Conservation (phyloP, 2,113 vertebrate species). For the Caranx ignobilis region DNA sequence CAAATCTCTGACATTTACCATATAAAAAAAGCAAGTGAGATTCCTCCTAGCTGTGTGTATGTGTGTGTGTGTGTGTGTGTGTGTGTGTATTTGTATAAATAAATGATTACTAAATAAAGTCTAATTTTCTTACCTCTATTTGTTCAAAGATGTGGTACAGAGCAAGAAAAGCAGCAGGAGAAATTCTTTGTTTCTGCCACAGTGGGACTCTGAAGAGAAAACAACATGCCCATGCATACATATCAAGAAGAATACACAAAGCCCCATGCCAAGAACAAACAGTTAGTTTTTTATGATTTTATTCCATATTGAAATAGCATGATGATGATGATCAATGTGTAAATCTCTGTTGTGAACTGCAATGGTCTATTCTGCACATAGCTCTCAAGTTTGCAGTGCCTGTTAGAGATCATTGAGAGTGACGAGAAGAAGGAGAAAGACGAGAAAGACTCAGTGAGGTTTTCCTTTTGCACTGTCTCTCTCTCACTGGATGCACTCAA, state of each 20-base stretch:
- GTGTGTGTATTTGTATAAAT: conserved; percentile 24
- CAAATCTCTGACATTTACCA: not conserved
- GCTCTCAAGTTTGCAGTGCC: not conserved
- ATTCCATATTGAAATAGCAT: conserved; percentile 26
- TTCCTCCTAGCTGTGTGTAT: not conserved
- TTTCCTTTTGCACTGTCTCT: too few relatives aligned
- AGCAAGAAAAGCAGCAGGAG: conserved; percentile 55
- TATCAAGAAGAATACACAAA: conserved; percentile 39
- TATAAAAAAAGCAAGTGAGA: not conserved
- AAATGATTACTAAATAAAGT: conserved; percentile 48
- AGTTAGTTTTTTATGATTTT: conserved; percentile 28
- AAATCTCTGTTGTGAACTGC: conserved; percentile 9
- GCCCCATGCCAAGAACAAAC: conserved; percentile 47
- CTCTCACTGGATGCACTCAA: too few relatives aligned
- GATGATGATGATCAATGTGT: conserved; percentile 38
- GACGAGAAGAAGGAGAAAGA: too few relatives aligned
- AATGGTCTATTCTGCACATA: conserved; percentile 1
- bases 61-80: not conserved
- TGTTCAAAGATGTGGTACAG: conserved; percentile 39
- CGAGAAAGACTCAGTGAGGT: too few relatives aligned
- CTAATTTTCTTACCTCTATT: conserved; percentile 46
- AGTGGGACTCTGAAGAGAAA: conserved; percentile 58
- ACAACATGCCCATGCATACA: conserved; percentile 19
- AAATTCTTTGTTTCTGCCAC: conserved; percentile 64
- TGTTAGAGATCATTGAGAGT: too few relatives aligned